Percentiles rank a stretch among this genome's conserved stretches.
These are phyloP conservation scores for Xerus inauris DNA, from an alignment of 2,113 vertebrate genomes.

Conservation along the genomic window DNA sequence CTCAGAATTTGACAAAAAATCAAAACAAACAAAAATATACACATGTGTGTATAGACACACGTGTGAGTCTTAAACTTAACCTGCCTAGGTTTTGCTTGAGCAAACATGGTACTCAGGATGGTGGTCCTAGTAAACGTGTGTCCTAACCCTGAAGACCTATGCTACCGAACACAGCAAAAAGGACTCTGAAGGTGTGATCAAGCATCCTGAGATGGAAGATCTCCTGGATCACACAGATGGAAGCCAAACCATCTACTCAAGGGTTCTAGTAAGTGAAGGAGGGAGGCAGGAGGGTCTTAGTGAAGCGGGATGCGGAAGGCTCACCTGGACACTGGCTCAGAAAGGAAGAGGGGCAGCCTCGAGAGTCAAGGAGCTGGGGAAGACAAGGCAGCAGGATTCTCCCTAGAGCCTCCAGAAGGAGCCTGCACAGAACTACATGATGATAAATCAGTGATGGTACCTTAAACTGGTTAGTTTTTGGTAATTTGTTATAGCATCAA, in stretches of 20 bases:
- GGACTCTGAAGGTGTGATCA: neutral
- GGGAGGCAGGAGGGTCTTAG: neutral
- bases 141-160: too few relatives aligned
- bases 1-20: neutral
- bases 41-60: too few relatives aligned
- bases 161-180: neutral
- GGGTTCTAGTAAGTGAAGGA: neutral
- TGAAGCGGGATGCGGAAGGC: too few relatives aligned
- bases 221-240: neutral
- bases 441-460: neutral
- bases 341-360: neutral
- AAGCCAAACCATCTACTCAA: neutral
- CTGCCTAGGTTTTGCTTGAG: neutral
- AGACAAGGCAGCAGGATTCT: neutral
- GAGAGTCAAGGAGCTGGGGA: neutral
- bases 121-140: neutral
- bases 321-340: neutral
- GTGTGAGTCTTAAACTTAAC: neutral
- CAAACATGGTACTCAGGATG: neutral
- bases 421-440: neutral
- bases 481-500: neutral
- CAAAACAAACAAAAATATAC: too few relatives aligned
- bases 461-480: neutral
- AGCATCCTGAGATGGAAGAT: neutral
- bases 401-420: neutral